These are phyloP conservation scores for Athetis lepigone DNA, from an alignment of 2,888 invertebrate species.

Conservation along the genomic window DNA sequence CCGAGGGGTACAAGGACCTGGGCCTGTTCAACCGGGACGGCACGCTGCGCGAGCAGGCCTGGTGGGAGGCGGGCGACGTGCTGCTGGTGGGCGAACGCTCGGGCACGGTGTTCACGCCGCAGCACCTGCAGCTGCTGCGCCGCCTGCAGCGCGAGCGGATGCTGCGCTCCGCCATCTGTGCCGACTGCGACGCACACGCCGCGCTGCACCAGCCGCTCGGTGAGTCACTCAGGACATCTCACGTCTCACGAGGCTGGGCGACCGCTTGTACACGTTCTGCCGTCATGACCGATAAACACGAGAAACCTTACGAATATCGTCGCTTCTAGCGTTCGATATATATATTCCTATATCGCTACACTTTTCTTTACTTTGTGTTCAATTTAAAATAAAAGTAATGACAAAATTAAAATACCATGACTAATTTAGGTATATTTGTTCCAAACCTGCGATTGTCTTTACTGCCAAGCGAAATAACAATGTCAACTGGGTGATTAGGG, in stretches of 20 bases:
- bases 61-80: slow-evolving; percentile 91
- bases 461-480: slow-evolving; percentile 43
- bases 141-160: slow-evolving; percentile 91
- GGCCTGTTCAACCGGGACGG: slow-evolving; percentile 91
- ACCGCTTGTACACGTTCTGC: slow-evolving; percentile 51
- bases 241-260: slow-evolving; percentile 59
- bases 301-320: slow-evolving; percentile 71
- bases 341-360: slow-evolving; percentile 10
- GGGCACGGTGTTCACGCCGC: slow-evolving; percentile 92
- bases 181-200: slow-evolving; percentile 88
- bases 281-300: slow-evolving; percentile 57
- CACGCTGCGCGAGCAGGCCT: slow-evolving; percentile 90
- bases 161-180: slow-evolving; percentile 90
- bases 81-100: slow-evolving; percentile 89
- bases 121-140: slow-evolving; percentile 92
- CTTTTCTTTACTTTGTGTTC: slow-evolving; percentile 21
- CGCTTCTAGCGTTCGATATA: slow-evolving; percentile 42
- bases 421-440: slow-evolving; percentile 7
- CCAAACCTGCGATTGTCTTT: slow-evolving; percentile 37
- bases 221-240: slow-evolving; percentile 80
- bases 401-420: neutral
- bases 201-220: slow-evolving; percentile 86
- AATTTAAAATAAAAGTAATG: slow-evolving; percentile 1
- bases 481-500: slow-evolving; percentile 38
- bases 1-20: slow-evolving; percentile 97